Evolutionary conservation across 2,888 invertebrate species (phyloP).

Genomic region (Eremobia ochroleuca): DNA sequence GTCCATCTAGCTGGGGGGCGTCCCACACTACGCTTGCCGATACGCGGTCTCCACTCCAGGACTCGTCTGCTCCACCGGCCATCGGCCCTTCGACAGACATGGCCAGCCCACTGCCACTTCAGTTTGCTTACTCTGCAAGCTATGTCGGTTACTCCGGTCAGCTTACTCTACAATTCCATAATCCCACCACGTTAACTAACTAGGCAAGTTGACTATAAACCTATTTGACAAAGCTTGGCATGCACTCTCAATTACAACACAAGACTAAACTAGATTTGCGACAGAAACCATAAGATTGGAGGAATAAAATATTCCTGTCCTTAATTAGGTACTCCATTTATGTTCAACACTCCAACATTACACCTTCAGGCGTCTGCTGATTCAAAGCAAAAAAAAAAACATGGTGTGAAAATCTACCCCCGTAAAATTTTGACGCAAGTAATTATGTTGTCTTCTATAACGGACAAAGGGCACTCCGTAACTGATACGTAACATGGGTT

Average conservation of each 20-base stretch:
- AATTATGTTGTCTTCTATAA: conserved; percentile 51
- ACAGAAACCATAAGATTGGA: neutral
- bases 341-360: neutral
- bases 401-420: conserved; percentile 24
- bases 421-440: conserved; percentile 41
- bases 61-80: too few species aligned
- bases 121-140: too few species aligned
- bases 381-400: conserved; percentile 19
- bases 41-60: too few species aligned
- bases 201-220: conserved; percentile 19
- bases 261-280: neutral
- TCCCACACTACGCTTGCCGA: too few species aligned
- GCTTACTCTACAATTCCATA: conserved; percentile 15
- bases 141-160: too few species aligned
- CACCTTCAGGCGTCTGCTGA: neutral
- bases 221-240: conserved; percentile 20
- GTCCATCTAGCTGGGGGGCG: too few species aligned
- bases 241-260: conserved; percentile 1
- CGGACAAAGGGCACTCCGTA: conserved; percentile 65
- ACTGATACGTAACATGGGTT: conserved; percentile 72
- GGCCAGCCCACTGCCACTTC: too few species aligned
- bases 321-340: neutral
- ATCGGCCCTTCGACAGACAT: too few species aligned
- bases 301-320: neutral
- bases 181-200: conserved; percentile 37